Percentiles rank a stretch among this genome's conserved stretches.
These are phyloP conservation scores for Gymnopithys bicolor DNA, from an alignment of 2,797 vertebrate species.

Conservation along the genomic window DNA sequence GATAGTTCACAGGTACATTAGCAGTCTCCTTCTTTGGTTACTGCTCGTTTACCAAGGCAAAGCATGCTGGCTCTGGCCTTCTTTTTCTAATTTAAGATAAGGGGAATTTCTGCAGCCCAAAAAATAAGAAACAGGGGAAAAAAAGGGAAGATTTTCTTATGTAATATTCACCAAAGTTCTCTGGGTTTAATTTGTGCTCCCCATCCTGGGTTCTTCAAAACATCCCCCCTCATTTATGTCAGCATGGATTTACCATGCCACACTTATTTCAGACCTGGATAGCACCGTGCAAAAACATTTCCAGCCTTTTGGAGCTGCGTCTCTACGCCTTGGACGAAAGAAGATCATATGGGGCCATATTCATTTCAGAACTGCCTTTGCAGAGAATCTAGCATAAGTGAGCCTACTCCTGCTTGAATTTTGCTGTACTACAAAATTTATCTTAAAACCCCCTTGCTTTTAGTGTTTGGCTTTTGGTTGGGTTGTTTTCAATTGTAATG, in stretches of 20 bases:
- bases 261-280: constrained; percentile 55
- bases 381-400: background rate
- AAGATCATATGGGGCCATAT: background rate
- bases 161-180: background rate
- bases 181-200: constrained; percentile 54
- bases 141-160: background rate
- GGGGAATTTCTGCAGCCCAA: constrained; percentile 5
- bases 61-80: background rate
- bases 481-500: background rate
- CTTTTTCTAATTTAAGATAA: background rate
- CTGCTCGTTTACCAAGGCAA: background rate
- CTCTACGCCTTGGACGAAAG: constrained; percentile 13
- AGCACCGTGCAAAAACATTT: constrained; percentile 48
- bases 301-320: background rate
- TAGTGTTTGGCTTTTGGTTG: background rate
- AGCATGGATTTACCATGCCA: constrained; percentile 56
- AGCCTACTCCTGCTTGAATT: background rate
- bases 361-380: background rate
- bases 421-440: background rate
- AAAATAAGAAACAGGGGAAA: constrained; percentile 12
- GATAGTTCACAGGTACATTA: background rate
- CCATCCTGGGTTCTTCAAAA: constrained; percentile 32
- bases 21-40: background rate
- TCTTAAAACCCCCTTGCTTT: background rate
- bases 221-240: constrained; percentile 57